phyloP scores from a whole-genome alignment of 2,797 vertebrate genomes.

The Falco novaeseelandiae region DNA sequence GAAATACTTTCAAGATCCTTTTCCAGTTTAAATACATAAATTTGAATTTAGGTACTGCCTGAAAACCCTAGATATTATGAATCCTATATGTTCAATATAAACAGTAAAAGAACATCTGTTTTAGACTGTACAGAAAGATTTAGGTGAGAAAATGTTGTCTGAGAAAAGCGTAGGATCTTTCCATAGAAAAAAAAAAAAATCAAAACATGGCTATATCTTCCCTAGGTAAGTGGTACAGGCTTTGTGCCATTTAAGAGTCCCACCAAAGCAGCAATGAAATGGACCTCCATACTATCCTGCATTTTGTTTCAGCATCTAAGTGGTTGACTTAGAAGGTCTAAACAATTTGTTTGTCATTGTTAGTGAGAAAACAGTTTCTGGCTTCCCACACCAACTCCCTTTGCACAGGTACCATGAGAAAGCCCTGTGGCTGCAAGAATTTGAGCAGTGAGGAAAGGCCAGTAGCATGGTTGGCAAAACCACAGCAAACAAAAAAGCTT shows the following conservation, averaged over 20 bases:
- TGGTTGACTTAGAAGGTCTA: neutral
- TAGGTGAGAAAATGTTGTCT: neutral
- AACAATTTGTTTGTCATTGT: neutral
- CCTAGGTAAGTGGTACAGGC: neutral
- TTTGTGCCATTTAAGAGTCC: neutral
- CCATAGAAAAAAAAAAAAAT: neutral
- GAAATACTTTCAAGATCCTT: slow-evolving; percentile 58
- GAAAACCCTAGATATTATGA: slow-evolving; percentile 36
- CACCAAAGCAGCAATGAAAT: neutral
- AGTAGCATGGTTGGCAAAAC: neutral
- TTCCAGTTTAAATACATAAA: slow-evolving; percentile 63
- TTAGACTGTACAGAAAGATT: neutral
- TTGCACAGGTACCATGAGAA: neutral
- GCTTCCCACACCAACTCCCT: neutral
- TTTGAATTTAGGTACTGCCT: slow-evolving; percentile 56
- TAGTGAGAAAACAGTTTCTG: neutral
- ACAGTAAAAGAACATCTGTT: slow-evolving; percentile 13
- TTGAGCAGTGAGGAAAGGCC: neutral
- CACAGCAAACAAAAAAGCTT: neutral
- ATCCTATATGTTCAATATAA: slow-evolving; percentile 8
- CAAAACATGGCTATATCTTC: neutral
- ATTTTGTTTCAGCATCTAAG: neutral
- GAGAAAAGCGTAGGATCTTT: neutral
- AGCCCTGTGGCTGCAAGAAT: neutral
- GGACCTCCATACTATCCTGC: neutral